phyloP scores from a whole-genome alignment of 2,888 invertebrate genomes.

The Tillus elongatus region DNA sequence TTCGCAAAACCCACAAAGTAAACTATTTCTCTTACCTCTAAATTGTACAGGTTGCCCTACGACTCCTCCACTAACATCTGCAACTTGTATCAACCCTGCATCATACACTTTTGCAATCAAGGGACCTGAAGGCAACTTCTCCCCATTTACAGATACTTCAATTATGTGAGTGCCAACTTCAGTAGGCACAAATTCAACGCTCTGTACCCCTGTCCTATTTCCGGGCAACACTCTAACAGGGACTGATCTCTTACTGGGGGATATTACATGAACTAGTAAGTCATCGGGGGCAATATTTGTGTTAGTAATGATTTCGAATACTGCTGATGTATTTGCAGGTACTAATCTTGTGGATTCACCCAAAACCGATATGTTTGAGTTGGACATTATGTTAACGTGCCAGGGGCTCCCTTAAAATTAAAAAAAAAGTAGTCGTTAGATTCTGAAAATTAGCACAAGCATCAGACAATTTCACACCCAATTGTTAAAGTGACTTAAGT shows the following conservation, averaged over 20 bases:
- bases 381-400: slow-evolving; percentile 84
- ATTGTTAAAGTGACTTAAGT: too few species aligned
- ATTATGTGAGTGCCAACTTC: slow-evolving; percentile 93
- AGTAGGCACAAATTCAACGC: slow-evolving; percentile 84
- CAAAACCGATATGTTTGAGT: slow-evolving; percentile 63
- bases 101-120: slow-evolving; percentile 92
- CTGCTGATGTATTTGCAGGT: slow-evolving; percentile 79
- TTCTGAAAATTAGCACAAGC: too few species aligned
- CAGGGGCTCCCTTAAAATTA: slow-evolving; percentile 77
- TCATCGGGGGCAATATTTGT: slow-evolving; percentile 48
- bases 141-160: slow-evolving; percentile 79
- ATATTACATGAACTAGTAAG: slow-evolving; percentile 60
- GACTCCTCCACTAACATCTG: slow-evolving; percentile 86
- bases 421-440: too few species aligned
- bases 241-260: slow-evolving; percentile 77
- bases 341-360: slow-evolving; percentile 85
- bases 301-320: slow-evolving; percentile 77
- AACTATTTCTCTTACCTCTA: slow-evolving; percentile 80
- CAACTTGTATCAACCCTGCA: slow-evolving; percentile 85
- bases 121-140: slow-evolving; percentile 82
- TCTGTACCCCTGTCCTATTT: slow-evolving; percentile 64
- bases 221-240: slow-evolving; percentile 76
- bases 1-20: too few species aligned
- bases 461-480: too few species aligned
- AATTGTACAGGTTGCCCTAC: slow-evolving; percentile 96